Conservation (phyloP, 2,113 vertebrate species). For the Coreoperca whiteheadi region DNA sequence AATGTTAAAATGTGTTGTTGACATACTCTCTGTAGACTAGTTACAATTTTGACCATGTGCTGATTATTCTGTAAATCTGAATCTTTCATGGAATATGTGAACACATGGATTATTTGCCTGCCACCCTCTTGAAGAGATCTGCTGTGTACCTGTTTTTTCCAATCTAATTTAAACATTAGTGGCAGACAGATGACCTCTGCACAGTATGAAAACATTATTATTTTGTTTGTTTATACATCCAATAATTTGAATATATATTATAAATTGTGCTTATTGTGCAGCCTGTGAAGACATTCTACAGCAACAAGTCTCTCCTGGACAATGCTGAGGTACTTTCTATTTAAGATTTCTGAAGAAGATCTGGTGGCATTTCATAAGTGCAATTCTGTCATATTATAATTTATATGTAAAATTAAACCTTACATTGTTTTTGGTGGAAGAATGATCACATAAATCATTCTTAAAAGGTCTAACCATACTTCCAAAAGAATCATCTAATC, state of each 20-base stretch:
- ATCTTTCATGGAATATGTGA: background rate
- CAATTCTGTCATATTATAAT: background rate
- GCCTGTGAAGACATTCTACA: conserved; percentile 65
- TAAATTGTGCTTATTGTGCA: conserved; percentile 40
- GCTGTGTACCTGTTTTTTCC: background rate
- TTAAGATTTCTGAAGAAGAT: background rate
- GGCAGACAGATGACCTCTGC: background rate
- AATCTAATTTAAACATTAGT: background rate
- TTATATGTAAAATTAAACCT: background rate
- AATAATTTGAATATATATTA: background rate
- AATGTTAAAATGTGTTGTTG: background rate
- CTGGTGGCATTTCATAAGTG: background rate
- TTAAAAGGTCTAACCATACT: background rate
- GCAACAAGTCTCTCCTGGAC: conserved; percentile 68
- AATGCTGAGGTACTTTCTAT: conserved; percentile 69
- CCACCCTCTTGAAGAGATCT: background rate
- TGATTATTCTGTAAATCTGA: background rate
- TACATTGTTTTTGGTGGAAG: background rate
- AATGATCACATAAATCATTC: background rate
- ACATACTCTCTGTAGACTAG: background rate
- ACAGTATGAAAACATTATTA: background rate
- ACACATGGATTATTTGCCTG: background rate
- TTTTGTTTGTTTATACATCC: background rate
- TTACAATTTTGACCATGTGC: background rate
- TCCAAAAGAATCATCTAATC: background rate